Evolutionary conservation across 2,888 invertebrate species (phyloP).

Genomic region (Lochmaea crataegi): DNA sequence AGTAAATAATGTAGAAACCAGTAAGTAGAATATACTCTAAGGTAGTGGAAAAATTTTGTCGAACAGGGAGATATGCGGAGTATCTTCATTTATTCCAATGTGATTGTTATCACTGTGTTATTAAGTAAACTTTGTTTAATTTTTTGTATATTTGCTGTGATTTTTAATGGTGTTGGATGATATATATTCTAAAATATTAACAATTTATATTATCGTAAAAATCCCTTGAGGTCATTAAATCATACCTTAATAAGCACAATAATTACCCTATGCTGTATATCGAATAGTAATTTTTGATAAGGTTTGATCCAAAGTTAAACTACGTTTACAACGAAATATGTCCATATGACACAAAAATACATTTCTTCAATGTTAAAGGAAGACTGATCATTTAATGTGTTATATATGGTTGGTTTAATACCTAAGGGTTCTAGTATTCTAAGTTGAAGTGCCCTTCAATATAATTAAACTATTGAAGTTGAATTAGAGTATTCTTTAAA

Average conservation of each 20-base stretch:
- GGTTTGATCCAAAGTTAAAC: conserved; percentile 9
- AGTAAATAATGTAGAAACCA: conserved; percentile 37
- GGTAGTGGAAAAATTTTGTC: conserved; percentile 54
- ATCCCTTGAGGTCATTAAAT: conserved; percentile 50
- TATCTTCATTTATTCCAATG: conserved; percentile 56
- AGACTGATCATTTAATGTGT: conserved; percentile 39
- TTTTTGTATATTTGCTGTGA: conserved; percentile 63
- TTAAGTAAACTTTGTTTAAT: conserved; percentile 56
- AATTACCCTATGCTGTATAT: conserved; percentile 12
- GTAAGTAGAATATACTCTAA: conserved; percentile 53
- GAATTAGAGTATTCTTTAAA: neutral
- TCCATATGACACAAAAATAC: conserved; percentile 33
- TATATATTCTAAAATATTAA: conserved; percentile 61
- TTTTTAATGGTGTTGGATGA: conserved; percentile 61
- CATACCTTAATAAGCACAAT: conserved; percentile 43
- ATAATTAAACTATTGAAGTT: conserved; percentile 3
- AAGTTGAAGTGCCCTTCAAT: conserved; percentile 20
- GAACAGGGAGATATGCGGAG: conserved; percentile 63
- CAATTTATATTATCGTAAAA: conserved; percentile 44
- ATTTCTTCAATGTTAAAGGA: conserved; percentile 27
- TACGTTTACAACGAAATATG: conserved; percentile 30
- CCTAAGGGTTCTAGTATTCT: conserved; percentile 44
- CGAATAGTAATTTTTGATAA: conserved; percentile 12
- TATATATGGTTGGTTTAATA: conserved; percentile 50
- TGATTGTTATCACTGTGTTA: conserved; percentile 58